A percentile compares a stretch with the other conserved stretches of the same genome.
Evolutionary conservation across 2,888 invertebrate genomes (phyloP).

Genomic region (Apeira syringaria): DNA sequence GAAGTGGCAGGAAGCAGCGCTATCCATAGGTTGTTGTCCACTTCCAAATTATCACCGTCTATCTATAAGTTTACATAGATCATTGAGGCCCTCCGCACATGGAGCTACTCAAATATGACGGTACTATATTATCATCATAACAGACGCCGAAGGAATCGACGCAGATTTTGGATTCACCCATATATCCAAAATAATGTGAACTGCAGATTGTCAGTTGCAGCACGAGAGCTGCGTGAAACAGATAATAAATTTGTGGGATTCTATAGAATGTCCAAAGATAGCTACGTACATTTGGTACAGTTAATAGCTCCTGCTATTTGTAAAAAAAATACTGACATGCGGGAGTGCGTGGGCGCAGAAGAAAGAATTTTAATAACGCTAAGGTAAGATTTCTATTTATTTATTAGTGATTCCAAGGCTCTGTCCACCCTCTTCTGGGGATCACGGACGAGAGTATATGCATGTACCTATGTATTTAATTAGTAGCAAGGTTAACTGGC

Average conservation of each 20-base stretch:
- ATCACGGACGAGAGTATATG: conserved; percentile 7
- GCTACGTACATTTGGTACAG: conserved; percentile 18
- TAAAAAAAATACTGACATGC: conserved; percentile 6
- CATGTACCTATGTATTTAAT: conserved; percentile 2
- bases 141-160: conserved; percentile 1
- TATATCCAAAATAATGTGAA: conserved; percentile 12
- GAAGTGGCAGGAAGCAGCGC: too few relatives aligned
- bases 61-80: too few relatives aligned
- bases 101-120: too few relatives aligned
- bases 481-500: conserved; percentile 4
- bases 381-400: conserved; percentile 6
- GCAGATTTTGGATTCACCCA: conserved; percentile 5
- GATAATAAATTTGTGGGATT: conserved; percentile 12
- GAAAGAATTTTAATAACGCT: conserved; percentile 14
- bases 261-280: conserved; percentile 18
- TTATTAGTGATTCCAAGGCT: conserved; percentile 8
- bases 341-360: conserved; percentile 11
- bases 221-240: conserved; percentile 14
- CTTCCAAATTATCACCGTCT: too few relatives aligned
- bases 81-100: too few relatives aligned
- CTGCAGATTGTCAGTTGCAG: conserved; percentile 16
- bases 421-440: conserved; percentile 2
- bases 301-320: conserved; percentile 6
- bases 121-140: neutral
- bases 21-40: too few relatives aligned